These are phyloP conservation scores for Clarias magur DNA, from an alignment of 2,113 vertebrate species.

Conservation along the genomic window DNA sequence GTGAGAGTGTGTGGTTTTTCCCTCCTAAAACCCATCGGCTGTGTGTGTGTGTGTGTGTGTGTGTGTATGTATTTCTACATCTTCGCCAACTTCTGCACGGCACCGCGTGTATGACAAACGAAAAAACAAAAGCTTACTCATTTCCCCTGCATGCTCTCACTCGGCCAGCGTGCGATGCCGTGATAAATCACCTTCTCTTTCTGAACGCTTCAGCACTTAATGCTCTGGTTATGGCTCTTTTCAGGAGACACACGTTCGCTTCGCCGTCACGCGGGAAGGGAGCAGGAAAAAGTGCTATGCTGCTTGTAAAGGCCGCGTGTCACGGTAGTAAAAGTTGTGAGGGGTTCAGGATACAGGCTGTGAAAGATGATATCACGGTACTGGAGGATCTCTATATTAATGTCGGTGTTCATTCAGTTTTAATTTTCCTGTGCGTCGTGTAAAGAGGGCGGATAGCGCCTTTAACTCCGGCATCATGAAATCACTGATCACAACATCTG, in stretches of 20 bases:
- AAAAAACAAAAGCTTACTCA: conserved; percentile 19
- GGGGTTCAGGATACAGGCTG: too few relatives aligned
- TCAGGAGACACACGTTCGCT: not conserved
- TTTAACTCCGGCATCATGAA: too few relatives aligned
- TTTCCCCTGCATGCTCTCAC: not conserved
- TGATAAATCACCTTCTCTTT: not conserved
- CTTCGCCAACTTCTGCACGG: not conserved
- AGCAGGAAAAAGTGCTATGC: too few relatives aligned
- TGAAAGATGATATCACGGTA: too few relatives aligned
- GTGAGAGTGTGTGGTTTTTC: not conserved
- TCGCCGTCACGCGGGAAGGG: not conserved
- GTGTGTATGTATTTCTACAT: not conserved
- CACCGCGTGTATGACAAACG: not conserved
- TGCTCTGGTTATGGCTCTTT: not conserved
- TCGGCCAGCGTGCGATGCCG: not conserved
- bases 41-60: too few relatives aligned
- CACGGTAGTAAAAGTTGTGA: too few relatives aligned
- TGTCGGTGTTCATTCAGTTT: too few relatives aligned
- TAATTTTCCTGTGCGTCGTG: too few relatives aligned
- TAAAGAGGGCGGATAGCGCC: too few relatives aligned
- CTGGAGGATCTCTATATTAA: too few relatives aligned
- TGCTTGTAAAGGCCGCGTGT: too few relatives aligned
- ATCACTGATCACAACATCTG: too few relatives aligned
- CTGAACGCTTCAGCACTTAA: not conserved
- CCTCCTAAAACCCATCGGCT: not conserved